Base-by-base conservation (phyloP, 2,888 invertebrate species). In the Autographa pulchrina region DNA sequence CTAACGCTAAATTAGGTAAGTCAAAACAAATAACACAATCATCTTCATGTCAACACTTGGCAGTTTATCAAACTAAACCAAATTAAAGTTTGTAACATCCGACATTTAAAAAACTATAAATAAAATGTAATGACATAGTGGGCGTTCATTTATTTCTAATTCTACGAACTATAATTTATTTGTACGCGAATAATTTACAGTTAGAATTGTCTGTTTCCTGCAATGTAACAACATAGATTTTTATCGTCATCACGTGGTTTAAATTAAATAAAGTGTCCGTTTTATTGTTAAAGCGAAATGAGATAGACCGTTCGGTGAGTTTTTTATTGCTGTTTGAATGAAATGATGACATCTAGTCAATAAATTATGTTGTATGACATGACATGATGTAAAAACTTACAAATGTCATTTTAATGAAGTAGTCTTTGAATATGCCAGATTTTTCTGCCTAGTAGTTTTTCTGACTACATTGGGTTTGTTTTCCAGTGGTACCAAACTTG, bases 161-260 rank as follows among this genome's bases (percentile, higher is more conserved):
- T 68, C 43, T 13, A 0, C 9, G 81, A 77, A 66, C 81, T 61
- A 41, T 65, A 61, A 77, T 68, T 72, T 80, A 68, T 77, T 6
- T 71, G 18, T 48, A 43, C 52, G 54, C 59, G 43, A 20, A 63
- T 71, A 63, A 65, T 72, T 77, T 71, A 77, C 43, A 58, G 65
- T 58, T 11, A 58, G 61, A 59, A 63, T 38, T 4, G 20, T 66
- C 18, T 25, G 56, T 38, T 65, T 77, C 63, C 65, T 72, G 60
- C 65, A 13, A 18, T 54, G 2, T 56, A 41, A 58, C 7, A 43
- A 20, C 25, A 54, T 25, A 59, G 70, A 70, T 69, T 79, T 70
- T 20, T 65, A 20, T 58, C 59, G 18, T 32, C 35, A n/a, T 68
- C 68, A 20, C 58, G 61, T 61, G 63, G 66, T 68, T 79, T 78